Evolutionary conservation across 2,888 invertebrate genomes (phyloP), one percentile per base, ranked within the genome.

Genomic region (Pyrrhosoma nymphula): DNA sequence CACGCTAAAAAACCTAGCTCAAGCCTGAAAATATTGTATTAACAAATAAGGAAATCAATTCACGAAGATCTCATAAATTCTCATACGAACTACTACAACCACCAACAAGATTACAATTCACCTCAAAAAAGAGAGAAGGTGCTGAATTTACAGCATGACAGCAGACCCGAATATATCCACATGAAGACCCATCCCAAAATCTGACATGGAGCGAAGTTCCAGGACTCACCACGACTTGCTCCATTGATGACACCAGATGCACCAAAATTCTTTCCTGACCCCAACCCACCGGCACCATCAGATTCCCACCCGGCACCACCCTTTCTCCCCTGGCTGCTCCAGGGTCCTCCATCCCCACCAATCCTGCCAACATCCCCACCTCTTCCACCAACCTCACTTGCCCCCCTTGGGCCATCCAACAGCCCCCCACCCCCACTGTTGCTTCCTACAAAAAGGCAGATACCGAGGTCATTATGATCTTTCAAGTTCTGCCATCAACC

Each of bases 331-430:
- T 89, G 89, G 89, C 89, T 89, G 89, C 89, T 89, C 89, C 89
- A 89, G 89, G 89, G 89, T 89, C 47, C 89, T 55, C 47, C 89
- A 89, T 35, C 89, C 89, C 89, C 89, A 56, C 96, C 96, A 95
- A 95, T 96, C 95, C 96, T 96, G 95, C 96, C 96, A 88, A 96
- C 96, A 95, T 96, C 96, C 56, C 96, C 96, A 95, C 89, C 89
- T 89, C 89, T 89, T 89, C 89, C 89, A 89, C 89, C 89, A 89
- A 89, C n/a, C 89, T 89, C 89, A 89, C 89, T 89, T 89, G 89
- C 89, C 89, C 89, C 89, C 47, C 89, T 56, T 55, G 89, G 56
- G 47, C 89, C 89, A n/a, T 89, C 89, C 89, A 89, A 89, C 30
- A 89, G 89, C 12, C 89, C 89, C 55, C 39, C n/a, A n/a, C 88